Evolutionary conservation across 2,888 invertebrate species (phyloP), one percentile per base, ranked within the genome.

Genomic region (Tipula vernalis): DNA sequence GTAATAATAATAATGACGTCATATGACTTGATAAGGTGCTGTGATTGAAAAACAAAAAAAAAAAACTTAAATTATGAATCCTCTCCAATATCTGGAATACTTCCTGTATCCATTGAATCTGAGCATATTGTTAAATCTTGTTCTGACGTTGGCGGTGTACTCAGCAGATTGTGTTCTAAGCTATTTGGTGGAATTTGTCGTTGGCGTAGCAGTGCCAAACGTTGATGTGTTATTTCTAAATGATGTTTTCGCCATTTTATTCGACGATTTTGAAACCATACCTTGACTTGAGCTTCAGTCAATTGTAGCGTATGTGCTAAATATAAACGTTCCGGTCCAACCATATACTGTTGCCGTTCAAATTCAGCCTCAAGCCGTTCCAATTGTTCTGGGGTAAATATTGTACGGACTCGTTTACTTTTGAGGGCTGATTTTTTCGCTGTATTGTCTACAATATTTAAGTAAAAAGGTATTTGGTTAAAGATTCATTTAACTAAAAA

Each of bases 281-380:
- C 97, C 91, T 97, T 97, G 1, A 97, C 96, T 93, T 98, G 97
- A 4, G 97, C 97, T 90, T 98, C 98, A 0, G 97, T 97, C 51
- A 98, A 93, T 89, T 96, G 95, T 86, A 98, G 92, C 0, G 97
- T 96, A 88, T 97, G 96, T 0, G 99, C 99, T 87, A 99, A 92
- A 91, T 98, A 98, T 3, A 98, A 94, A 87, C 98, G 92, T 91
- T 98, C 98, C 0, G 98, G 98, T 0, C 98, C 98, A 12, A 99
- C 98, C 98, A 99, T 98, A 92, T 99, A 99, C 91, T 99, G 98
- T 90, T 98, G 98, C 57, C 98, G 92, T 89, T 98, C 98, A 90
- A 99, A 99, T 92, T 98, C 98, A 0, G 96, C 96, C 90, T 99
- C 98, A 87, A 99, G 92, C 88, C 98, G 93, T 91, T 99, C 98